Evolutionary conservation across 2,113 vertebrate genomes (phyloP), one percentile per base, ranked within the genome.

Genomic region (Picathartes gymnocephalus): DNA sequence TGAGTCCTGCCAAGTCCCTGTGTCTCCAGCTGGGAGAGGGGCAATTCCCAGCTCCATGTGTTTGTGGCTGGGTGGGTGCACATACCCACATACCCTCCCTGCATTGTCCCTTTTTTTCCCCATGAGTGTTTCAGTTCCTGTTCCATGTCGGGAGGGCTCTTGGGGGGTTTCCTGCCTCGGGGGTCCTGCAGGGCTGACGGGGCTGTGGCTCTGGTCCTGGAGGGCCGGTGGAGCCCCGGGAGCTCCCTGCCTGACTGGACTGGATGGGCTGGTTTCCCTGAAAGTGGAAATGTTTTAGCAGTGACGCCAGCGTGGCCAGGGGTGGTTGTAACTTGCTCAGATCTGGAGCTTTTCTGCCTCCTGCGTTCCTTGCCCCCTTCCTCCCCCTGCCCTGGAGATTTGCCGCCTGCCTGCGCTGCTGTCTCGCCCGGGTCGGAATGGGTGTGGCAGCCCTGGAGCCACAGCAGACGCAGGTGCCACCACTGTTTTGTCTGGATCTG

Each of bases 241-340:
- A 95, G 68, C 80, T 96, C 85, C 60, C 79, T 53, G 87, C 47
- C 95, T 66, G 1, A 23, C 92, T 40, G 82, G 94, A 95, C 96
- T 95, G 93, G 96, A 44, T 35, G 71, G 72, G 94, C 95, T 93
- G 94, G 94, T 97, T 96, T 91, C 90, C 91, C 83, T 44, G 51
- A 92, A 24, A 50, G 80, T 86, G 92, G 81, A 88, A 94, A 95
- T 96, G 94, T 86, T 96, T 96, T 37, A 77, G 76, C 82, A 79
- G 94, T 95, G 94, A 96, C 85, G 90, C 93, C 88, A 96, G 76
- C 24, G 0, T 69, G 92, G 58, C 94, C 89, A 90, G 65, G 69
- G 91, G 68, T 93, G 73, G 91, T 93, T 90, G 79, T 35, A 54
- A 94, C 96, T 95, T 92, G 93, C 90, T 88, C 68, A 19, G 70